Evolutionary conservation across 1,140 invertebrate species (phyloP).

Genomic region (Diuraphis noxia): DNA sequence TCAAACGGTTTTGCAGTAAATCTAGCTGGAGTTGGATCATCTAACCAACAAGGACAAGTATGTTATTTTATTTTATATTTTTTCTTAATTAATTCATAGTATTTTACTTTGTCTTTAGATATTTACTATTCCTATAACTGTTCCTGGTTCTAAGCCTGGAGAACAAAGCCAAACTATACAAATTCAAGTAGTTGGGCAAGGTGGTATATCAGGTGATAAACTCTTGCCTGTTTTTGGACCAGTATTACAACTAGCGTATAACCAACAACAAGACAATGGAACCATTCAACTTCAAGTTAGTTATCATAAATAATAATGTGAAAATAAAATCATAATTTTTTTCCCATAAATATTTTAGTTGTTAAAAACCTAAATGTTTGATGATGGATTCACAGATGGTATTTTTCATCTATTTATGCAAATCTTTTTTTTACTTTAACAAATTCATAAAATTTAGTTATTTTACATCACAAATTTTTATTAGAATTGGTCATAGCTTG

Average conservation of each 20-base stretch:
- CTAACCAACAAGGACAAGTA: slow-evolving; percentile 58
- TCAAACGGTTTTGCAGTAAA: slow-evolving; percentile 62
- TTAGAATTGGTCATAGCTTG: not conserved
- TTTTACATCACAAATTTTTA: not conserved
- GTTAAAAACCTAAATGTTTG: not conserved
- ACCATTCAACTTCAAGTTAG: slow-evolving; percentile 64
- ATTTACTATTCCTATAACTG: slow-evolving; percentile 74
- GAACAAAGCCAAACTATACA: slow-evolving; percentile 72
- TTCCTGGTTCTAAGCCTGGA: slow-evolving; percentile 75
- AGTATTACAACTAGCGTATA: slow-evolving; percentile 72
- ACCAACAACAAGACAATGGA: slow-evolving; percentile 62
- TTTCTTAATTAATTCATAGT: not conserved
- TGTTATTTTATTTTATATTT: slow-evolving; percentile 14
- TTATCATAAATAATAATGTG: not conserved
- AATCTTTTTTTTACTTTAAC: too few species aligned
- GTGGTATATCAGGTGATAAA: slow-evolving; percentile 54
- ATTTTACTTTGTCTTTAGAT: slow-evolving; percentile 61
- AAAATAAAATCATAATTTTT: not conserved
- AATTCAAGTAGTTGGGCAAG: slow-evolving; percentile 72
- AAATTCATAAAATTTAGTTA: too few species aligned
- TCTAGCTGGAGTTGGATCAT: slow-evolving; percentile 53
- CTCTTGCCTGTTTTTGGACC: slow-evolving; percentile 62
- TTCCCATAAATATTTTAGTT: not conserved
- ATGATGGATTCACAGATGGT: not conserved
- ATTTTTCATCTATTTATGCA: too few species aligned